Conservation (phyloP, 2,113 vertebrate genomes). For the Ia io region DNA sequence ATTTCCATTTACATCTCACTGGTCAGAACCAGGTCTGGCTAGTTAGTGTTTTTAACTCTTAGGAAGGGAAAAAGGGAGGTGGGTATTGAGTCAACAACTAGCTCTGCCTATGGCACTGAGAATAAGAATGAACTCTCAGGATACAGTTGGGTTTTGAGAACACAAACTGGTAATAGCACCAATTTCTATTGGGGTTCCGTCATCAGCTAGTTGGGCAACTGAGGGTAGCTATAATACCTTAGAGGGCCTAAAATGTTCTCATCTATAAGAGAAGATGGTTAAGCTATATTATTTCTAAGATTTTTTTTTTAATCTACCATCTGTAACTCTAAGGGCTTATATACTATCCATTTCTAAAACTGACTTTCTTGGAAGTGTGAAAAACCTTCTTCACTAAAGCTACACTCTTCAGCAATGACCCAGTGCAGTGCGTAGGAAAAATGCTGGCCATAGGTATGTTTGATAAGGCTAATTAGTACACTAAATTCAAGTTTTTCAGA, state of each 20-base stretch:
- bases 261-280: not conserved
- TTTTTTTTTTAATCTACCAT: not conserved
- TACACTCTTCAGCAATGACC: not conserved
- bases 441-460: not conserved
- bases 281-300: not conserved
- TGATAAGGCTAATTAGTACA: not conserved
- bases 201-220: not conserved
- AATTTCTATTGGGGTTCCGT: not conserved
- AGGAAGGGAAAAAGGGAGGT: not conserved
- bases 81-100: not conserved
- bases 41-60: not conserved
- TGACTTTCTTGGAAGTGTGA: not conserved
- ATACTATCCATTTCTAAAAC: not conserved
- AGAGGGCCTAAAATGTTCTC: not conserved
- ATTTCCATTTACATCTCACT: not conserved
- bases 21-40: not conserved
- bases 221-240: not conserved
- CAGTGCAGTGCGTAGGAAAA: not conserved
- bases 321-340: not conserved
- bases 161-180: not conserved
- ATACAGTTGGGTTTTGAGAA: not conserved
- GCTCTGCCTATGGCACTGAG: not conserved
- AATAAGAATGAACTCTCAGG: not conserved
- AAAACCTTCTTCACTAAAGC: conserved; percentile 4
- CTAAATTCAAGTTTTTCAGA: not conserved